Conservation (phyloP, 2,797 vertebrate species). For the Scyliorhinus canicula region DNA sequence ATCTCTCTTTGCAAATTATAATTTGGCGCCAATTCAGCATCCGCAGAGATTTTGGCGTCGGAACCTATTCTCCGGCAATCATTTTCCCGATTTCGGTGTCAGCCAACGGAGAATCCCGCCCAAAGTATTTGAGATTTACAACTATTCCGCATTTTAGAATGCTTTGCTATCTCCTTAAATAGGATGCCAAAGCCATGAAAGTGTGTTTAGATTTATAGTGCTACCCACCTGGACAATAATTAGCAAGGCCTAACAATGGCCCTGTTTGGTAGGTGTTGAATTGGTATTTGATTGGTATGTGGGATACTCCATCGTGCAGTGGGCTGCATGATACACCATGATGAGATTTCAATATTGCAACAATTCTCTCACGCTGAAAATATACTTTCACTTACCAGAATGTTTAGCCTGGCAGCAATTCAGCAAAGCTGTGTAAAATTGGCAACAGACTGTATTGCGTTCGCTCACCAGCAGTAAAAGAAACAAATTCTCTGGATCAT, state of each 20-base stretch:
- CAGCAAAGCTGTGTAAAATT: slow-evolving; percentile 1
- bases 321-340: neutral
- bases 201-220: neutral
- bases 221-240: neutral
- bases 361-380: neutral
- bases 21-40: no score
- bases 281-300: neutral
- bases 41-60: no score
- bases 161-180: neutral
- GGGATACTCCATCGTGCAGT: neutral
- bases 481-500: slow-evolving; percentile 28
- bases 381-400: slow-evolving; percentile 21
- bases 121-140: neutral
- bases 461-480: slow-evolving; percentile 1
- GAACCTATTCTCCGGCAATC: no score
- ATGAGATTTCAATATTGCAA: neutral
- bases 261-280: neutral
- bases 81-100: no score
- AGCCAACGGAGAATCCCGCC: no score
- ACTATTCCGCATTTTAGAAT: neutral
- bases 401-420: neutral
- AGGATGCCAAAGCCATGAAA: neutral
- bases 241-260: neutral
- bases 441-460: neutral
- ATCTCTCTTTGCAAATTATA: no score